Evolutionary conservation across 1,140 invertebrate genomes (phyloP), one percentile per base, ranked within the genome.

Genomic region (Drosophila serrata): DNA sequence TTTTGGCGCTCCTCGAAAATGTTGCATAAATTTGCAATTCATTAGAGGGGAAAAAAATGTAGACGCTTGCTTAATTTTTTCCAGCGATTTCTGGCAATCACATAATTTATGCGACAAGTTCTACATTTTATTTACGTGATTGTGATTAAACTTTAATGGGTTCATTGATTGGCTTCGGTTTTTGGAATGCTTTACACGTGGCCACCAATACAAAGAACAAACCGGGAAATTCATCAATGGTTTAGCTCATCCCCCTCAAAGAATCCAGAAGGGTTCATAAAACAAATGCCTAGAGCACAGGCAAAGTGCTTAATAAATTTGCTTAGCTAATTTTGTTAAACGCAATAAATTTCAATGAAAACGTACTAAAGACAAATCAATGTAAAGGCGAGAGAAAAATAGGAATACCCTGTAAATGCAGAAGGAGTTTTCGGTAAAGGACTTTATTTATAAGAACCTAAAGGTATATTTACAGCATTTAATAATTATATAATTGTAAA

Each of bases 51-150:
- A 15, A 15, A 70, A 15, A 70, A 70, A 72, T 80, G 74, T 81
- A 22, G 27, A 31, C 19, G 33, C 80, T 82, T 84, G 81, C 86
- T 78, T 88, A 88, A 85, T 90, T 90, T 85, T 81, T 64, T 70
- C 64, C 64, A 79, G 48, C 49, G 31, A 53, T 69, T 82, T 63
- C 59, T 78, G 69, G 68, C 74, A 79, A 75, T 73, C 72, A 67
- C 85, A 90, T 90, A 90, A 90, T 90, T 90, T 90, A 90, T 90
- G 85, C 85, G 81, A 90, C 85, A 90, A 90, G 85, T 90, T 90
- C 69, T 72, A 79, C 70, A 79, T 85, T 88, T 90, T 90, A 81
- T 88, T 85, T 81, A 84, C 77, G 74, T 85, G 79, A 85, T 90
- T 90, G 81, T 88, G 85, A 85, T 85, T 90, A 88, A 88, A 81